Base-by-base conservation (phyloP, 2,113 vertebrate genomes). In the Gadus macrocephalus region DNA sequence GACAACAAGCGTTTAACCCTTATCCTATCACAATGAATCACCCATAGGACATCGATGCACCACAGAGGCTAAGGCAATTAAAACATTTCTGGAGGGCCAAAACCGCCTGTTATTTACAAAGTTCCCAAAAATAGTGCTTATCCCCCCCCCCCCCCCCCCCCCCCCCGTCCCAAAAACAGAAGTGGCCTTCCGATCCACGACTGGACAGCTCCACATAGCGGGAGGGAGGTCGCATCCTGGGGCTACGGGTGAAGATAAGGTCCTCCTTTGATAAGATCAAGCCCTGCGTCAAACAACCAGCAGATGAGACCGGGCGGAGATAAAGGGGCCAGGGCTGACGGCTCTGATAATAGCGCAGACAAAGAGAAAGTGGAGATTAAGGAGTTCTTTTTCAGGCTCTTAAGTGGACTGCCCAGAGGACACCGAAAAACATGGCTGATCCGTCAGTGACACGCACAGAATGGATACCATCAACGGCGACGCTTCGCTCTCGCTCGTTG, bases 311-410 rank as follows among this genome's bases (percentile, higher is more conserved):
- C 64, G 80, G 80, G 77, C 86, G 85, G 78, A 90, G 86, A 89
- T 88, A 85, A 81, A 84, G 75, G 70, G 76, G 75, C 67, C 82
- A 71, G 67, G 83, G 87, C 78, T 85, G 88, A 87, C 87, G 86
- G 80, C 74, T 81, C 80, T 84, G 81, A 88, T 89, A 85, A 82
- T 87, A 71, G 79, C 76, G 78, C 82, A 88, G 86, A 89, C 82
- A 86, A 88, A 89, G 87, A 81, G 88, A 90, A 90, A 91, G 90
- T 90, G 85, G 77, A 89, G 86, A 90, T 88, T 88, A 87, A 90
- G 85, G 81, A 82, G 82, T 78, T 86, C 72, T 84, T 85, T 90
- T 84, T 85, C 81, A 89, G 81, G 55, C 70, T 83, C 76, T 85
- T 89, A 88, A 88, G 87, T 85, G 84, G 85, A 83, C 82, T 83